Percentiles rank a stretch among this genome's conserved stretches.
Conservation (phyloP, 2,797 vertebrate genomes). For the Tragopan temminckii region DNA sequence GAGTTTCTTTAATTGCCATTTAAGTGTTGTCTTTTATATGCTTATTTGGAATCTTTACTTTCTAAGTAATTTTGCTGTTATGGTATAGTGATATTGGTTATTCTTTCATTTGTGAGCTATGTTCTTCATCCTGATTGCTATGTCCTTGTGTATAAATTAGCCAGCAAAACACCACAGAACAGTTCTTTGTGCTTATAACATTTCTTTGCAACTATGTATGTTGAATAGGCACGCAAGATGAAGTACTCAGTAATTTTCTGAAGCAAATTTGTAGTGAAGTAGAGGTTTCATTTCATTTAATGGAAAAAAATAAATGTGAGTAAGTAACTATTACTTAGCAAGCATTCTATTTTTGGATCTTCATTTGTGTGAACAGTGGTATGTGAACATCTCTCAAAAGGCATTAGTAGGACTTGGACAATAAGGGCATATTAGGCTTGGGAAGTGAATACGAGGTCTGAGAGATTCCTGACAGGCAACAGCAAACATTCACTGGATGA, state of each 20-base stretch:
- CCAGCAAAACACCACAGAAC: neutral
- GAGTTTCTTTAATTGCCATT: neutral
- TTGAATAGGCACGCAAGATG: neutral
- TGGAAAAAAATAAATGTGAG: neutral
- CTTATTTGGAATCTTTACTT: constrained; percentile 13
- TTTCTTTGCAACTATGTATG: neutral
- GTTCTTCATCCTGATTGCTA: constrained; percentile 19
- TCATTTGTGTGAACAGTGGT: neutral
- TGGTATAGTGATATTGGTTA: neutral
- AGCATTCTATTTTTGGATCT: neutral
- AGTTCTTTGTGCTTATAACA: neutral
- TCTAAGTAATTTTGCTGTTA: constrained; percentile 25
- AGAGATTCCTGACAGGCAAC: constrained; percentile 59
- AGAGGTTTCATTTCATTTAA: neutral
- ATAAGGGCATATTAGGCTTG: neutral
- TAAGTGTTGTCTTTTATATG: constrained; percentile 8
- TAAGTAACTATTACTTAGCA: neutral
- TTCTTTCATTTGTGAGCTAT: constrained; percentile 7
- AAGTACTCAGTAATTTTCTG: neutral
- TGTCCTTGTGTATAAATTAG: constrained; percentile 30
- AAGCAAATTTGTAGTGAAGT: neutral
- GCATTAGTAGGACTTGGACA: constrained; percentile 15
- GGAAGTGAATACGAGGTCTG: neutral
- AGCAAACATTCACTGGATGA: constrained; percentile 58
- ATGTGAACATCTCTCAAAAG: constrained; percentile 15